Evolutionary conservation across 2,797 vertebrate species (phyloP).

Genomic region (Macropodus opercularis): DNA sequence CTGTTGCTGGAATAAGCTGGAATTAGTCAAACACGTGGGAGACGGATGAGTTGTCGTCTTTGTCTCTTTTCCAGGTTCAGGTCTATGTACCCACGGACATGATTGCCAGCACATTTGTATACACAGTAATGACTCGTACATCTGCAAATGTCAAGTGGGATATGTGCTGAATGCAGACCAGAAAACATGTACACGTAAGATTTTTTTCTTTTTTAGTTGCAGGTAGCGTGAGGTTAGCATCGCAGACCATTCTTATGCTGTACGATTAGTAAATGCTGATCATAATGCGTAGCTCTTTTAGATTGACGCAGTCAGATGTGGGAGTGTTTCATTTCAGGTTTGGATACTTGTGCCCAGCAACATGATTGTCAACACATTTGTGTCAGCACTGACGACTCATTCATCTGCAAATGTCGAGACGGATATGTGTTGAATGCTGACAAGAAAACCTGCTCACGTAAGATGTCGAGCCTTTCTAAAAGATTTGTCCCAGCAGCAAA

Average conservation of each 20-base stretch:
- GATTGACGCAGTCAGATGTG: slow-evolving; percentile 5
- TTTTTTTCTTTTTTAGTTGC: not conserved
- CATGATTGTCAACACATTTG: slow-evolving; percentile 83
- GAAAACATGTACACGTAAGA: slow-evolving; percentile 84
- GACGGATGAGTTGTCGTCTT: not conserved
- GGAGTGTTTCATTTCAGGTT: slow-evolving; percentile 58
- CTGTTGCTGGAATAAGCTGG: not conserved
- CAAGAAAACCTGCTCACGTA: slow-evolving; percentile 78
- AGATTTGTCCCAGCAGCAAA: not conserved
- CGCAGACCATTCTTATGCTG: too few species aligned
- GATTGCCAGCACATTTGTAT: slow-evolving; percentile 60
- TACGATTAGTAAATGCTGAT: too few species aligned
- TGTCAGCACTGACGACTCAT: slow-evolving; percentile 58
- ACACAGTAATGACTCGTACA: slow-evolving; percentile 56
- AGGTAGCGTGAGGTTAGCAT: too few species aligned
- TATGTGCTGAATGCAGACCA: slow-evolving; percentile 78
- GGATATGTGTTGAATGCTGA: slow-evolving; percentile 81
- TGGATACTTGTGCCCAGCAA: slow-evolving; percentile 67
- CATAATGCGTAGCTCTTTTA: too few species aligned
- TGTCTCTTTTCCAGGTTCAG: not conserved
- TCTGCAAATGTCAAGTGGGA: slow-evolving; percentile 80
- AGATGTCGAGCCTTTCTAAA: slow-evolving; percentile 61
- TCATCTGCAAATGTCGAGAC: slow-evolving; percentile 76
- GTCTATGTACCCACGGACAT: slow-evolving; percentile 37
- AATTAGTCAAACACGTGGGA: not conserved